Evolutionary conservation across 2,888 invertebrate genomes (phyloP).

Genomic region (Dynastes tityus): DNA sequence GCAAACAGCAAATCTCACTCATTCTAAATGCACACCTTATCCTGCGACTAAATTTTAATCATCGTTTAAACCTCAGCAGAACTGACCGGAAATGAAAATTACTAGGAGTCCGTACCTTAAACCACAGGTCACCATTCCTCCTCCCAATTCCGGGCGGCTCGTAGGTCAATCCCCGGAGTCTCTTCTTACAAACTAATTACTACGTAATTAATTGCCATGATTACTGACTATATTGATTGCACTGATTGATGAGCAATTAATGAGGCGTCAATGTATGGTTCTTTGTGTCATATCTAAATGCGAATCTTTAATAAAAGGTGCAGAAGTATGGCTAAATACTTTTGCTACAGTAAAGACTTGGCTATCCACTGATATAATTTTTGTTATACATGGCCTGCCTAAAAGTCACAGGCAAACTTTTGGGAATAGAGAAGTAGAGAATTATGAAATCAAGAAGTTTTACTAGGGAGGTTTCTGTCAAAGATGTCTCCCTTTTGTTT

Average conservation of each 20-base stretch:
- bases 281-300: conserved; percentile 28
- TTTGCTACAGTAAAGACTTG: too few species aligned
- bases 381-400: too few species aligned
- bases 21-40: too few species aligned
- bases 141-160: conserved; percentile 52
- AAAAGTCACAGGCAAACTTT: too few species aligned
- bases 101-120: conserved; percentile 53
- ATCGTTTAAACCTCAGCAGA: not conserved
- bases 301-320: conserved; percentile 34
- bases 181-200: conserved; percentile 51
- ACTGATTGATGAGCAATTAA: conserved; percentile 49
- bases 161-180: conserved; percentile 39
- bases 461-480: too few species aligned
- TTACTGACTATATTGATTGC: conserved; percentile 47
- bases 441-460: too few species aligned
- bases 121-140: conserved; percentile 54
- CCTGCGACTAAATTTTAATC: conserved; percentile 29
- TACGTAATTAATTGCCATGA: conserved; percentile 49
- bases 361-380: too few species aligned
- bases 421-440: too few species aligned
- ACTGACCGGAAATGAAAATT: conserved; percentile 59
- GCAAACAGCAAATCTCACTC: too few species aligned
- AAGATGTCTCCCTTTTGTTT: too few species aligned
- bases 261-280: conserved; percentile 25
- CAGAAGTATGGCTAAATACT: not conserved